Base-by-base conservation (phyloP, 2,113 vertebrate genomes). In the Erythrocercus mccallii region DNA sequence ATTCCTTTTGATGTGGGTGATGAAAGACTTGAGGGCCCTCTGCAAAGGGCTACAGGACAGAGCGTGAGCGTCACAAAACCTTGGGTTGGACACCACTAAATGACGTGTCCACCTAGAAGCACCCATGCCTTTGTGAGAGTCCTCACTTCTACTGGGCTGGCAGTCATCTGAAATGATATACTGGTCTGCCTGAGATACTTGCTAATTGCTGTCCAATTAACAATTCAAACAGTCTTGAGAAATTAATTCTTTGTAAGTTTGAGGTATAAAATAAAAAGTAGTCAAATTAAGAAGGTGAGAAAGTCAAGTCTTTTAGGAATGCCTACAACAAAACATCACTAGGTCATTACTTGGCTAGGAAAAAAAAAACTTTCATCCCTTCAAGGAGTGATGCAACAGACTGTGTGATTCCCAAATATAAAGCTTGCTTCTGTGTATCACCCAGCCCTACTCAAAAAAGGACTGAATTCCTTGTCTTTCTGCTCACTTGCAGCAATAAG, bases 1-100 rank as follows among this genome's bases (percentile, higher is more conserved):
- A 56, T 86, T 95, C 56, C 35, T 96, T 96, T 95, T 94, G 93
- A 95, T 92, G 84, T 86, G 54, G 19, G 1, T 3, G 70, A 91
- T 85, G 66, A 87, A 97, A 92, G 73, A 33, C 66, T 54, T 3
- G 1, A 71, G 42, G 70, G 51, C 1, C 1, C 48, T 64, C 47
- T 44, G 73, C 0, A 0, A 79, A 64, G 44, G 44, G 40, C 56
- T 38, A 33, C 37, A 81, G 83, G 56, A 88, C 44, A 54, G 62
- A 77, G 28, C 12, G 3, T 17, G 51, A 81, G 37, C 7, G 0
- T 62, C 50, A 45, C 54, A 24, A 58, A 92, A 19, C 37, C 28
- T 64, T 44, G 33, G 12, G 20, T 8, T 15, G 38, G 19, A 87
- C 10, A 68, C 13, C 21, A 72, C 23, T 17, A 45, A 58, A 51